Conservation (phyloP, 2,797 vertebrate species). For the Cercopithecus petaurista region DNA sequence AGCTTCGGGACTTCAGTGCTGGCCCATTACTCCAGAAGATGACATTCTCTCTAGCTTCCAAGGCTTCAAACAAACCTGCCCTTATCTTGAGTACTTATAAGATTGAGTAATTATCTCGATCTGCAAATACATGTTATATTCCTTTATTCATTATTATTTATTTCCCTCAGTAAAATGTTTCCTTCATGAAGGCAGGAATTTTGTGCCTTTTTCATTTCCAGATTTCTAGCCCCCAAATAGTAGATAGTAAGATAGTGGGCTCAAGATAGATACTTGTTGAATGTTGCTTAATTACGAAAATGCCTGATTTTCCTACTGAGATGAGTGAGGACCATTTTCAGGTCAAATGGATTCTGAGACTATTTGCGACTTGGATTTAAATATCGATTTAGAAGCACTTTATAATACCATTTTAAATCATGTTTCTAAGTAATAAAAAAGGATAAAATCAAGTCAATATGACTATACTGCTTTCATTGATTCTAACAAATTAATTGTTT, state of each 20-base stretch:
- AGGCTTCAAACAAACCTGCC: background rate
- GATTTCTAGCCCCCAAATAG: background rate
- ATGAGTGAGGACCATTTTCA: background rate
- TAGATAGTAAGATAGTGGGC: background rate
- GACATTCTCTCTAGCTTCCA: background rate
- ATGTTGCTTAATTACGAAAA: background rate
- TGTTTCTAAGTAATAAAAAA: background rate
- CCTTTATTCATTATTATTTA: background rate
- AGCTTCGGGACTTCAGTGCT: background rate
- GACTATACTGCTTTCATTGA: background rate
- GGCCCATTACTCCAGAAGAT: too few relatives aligned
- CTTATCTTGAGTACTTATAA: background rate
- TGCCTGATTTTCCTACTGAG: background rate
- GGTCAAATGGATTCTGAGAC: background rate
- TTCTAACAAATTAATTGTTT: background rate
- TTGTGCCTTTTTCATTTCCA: background rate
- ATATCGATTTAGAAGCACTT: background rate
- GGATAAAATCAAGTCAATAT: background rate
- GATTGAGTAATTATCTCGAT: background rate
- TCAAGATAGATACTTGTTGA: background rate
- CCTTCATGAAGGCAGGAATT: background rate
- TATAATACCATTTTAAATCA: conserved; percentile 1
- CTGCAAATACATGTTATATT: background rate
- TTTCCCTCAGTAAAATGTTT: background rate
- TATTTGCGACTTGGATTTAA: background rate